Percentiles rank a stretch among this genome's conserved stretches.
phyloP scores from a whole-genome alignment of 1,140 invertebrate genomes.

The Drosophila pallidifrons region DNA sequence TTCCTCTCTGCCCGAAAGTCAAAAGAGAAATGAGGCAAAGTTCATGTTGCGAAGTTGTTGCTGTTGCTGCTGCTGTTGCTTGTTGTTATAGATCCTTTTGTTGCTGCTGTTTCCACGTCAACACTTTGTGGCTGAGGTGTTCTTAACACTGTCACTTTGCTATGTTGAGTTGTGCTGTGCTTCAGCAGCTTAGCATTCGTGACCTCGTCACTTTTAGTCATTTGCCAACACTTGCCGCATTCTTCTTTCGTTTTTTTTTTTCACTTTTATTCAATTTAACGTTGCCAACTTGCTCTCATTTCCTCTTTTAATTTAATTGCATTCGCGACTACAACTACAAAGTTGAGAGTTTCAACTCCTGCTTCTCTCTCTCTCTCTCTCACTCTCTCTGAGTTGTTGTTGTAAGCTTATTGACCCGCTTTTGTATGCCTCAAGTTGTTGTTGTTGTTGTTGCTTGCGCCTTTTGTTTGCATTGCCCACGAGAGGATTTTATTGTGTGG shows the following conservation, averaged over 20 bases:
- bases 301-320: constrained; percentile 67
- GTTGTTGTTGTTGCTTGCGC: constrained; percentile 1
- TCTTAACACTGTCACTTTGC: constrained; percentile 29
- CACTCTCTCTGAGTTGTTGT: background rate
- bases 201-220: constrained; percentile 14
- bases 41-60: constrained; percentile 6
- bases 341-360: background rate
- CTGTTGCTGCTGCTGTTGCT: constrained; percentile 21
- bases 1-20: background rate
- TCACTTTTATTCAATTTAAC: constrained; percentile 2
- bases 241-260: constrained; percentile 3
- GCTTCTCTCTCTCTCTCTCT: background rate
- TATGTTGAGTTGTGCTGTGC: background rate
- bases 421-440: background rate
- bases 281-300: constrained; percentile 37
- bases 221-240: constrained; percentile 2
- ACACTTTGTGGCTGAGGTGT: constrained; percentile 18
- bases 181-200: constrained; percentile 23
- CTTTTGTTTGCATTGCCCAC: constrained; percentile 26
- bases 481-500: constrained; percentile 47
- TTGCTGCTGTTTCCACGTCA: constrained; percentile 8
- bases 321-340: constrained; percentile 41
- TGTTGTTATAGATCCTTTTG: constrained; percentile 22
- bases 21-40: constrained; percentile 4
- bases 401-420: constrained; percentile 12